phyloP scores from a whole-genome alignment of 2,113 vertebrate species.

The Sapajus apella region DNA sequence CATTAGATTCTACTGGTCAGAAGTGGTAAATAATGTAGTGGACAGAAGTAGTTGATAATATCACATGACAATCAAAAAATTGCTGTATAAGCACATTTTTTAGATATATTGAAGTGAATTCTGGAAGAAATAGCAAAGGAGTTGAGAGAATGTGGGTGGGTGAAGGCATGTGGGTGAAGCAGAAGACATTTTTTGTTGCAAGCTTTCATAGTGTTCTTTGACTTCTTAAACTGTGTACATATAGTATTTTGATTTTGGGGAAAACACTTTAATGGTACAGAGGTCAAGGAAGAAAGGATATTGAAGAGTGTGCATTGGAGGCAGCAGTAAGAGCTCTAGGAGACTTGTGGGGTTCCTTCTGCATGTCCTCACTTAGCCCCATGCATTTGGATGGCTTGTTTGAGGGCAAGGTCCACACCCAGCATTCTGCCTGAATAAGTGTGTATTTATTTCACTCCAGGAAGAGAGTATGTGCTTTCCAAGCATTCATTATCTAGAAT shows the following conservation, averaged over 20 bases:
- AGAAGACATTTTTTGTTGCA: neutral
- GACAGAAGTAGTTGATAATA: neutral
- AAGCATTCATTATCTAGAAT: neutral
- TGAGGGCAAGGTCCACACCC: neutral
- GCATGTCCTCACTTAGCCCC: neutral
- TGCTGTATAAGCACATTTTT: neutral
- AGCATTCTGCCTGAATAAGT: neutral
- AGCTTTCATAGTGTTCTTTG: neutral
- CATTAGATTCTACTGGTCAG: neutral
- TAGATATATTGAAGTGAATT: neutral
- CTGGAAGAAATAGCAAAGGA: neutral
- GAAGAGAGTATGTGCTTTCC: neutral
- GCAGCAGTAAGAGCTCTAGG: neutral
- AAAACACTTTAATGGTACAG: neutral
- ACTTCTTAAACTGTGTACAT: neutral
- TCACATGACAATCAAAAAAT: neutral
- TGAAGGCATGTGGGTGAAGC: rapidly evolving
- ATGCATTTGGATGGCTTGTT: neutral
- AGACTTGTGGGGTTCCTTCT: neutral
- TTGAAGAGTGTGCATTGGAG: neutral
- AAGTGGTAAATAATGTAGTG: neutral
- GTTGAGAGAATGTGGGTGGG: neutral
- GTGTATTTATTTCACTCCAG: neutral
- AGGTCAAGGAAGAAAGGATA: neutral
- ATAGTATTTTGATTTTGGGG: neutral